phyloP scores from a whole-genome alignment of 2,113 vertebrate species.

The Uria lomvia region DNA sequence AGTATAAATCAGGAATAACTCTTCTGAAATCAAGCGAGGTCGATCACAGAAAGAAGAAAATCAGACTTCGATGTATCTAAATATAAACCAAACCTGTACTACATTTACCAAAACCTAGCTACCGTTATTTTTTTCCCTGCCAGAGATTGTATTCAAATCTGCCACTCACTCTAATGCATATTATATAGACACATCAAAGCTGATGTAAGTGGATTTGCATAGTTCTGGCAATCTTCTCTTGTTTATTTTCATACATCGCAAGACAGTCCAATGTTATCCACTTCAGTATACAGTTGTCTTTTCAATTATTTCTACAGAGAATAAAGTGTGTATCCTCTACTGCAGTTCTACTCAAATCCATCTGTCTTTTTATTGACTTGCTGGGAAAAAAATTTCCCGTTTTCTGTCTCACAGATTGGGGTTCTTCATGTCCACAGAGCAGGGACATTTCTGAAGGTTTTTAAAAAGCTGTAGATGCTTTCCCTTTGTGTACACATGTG shows the following conservation, averaged over 20 bases:
- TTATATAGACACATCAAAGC: background rate
- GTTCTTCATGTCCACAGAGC: conserved; percentile 18
- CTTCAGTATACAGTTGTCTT: conserved; percentile 64
- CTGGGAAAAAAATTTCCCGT: conserved; percentile 44
- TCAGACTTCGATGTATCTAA: background rate
- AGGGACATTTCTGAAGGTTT: background rate
- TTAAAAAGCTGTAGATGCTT: background rate
- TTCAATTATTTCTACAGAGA: conserved; percentile 58
- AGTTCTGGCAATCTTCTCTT: conserved; percentile 51
- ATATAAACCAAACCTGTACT: background rate
- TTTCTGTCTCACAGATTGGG: conserved; percentile 18
- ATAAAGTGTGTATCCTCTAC: conserved; percentile 31
- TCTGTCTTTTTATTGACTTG: conserved; percentile 68
- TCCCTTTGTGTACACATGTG: background rate
- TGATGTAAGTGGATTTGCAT: background rate
- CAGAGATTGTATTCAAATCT: background rate
- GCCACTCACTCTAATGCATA: background rate
- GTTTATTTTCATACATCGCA: conserved; percentile 57
- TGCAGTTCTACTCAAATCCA: conserved; percentile 55
- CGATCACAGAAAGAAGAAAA: background rate
- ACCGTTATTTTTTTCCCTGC: background rate
- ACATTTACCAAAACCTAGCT: background rate
- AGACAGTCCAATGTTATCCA: conserved; percentile 47
- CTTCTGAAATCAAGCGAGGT: background rate
- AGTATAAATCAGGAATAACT: background rate